phyloP scores from a whole-genome alignment of 2,888 invertebrate genomes.

The Callimorpha dominula region DNA sequence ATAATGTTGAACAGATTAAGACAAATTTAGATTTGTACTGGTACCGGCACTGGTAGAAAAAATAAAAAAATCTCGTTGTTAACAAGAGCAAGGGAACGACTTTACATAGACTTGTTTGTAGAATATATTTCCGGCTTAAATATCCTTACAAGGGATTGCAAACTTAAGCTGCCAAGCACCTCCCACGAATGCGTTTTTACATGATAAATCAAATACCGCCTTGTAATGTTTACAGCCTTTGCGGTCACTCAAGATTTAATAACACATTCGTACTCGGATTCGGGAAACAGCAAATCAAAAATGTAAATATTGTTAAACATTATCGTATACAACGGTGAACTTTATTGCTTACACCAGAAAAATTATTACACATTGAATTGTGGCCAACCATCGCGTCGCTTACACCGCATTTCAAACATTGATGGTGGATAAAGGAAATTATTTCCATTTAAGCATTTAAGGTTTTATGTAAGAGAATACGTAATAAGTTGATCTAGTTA shows the following conservation, averaged over 20 bases:
- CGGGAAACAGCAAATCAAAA: conserved; percentile 19
- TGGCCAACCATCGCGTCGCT: conserved; percentile 17
- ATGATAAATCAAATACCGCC: neutral
- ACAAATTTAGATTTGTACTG: too few relatives aligned
- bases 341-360: conserved; percentile 36
- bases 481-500: conserved; percentile 41
- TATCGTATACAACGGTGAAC: conserved; percentile 21
- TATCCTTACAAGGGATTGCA: neutral
- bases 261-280: conserved; percentile 9
- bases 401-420: neutral
- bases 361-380: conserved; percentile 21
- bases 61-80: too few relatives aligned
- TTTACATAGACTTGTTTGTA: neutral
- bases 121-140: neutral
- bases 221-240: neutral
- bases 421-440: conserved; percentile 37
- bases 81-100: too few relatives aligned
- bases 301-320: conserved; percentile 4
- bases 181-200: neutral
- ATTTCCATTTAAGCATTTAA: conserved; percentile 26
- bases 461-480: conserved; percentile 40
- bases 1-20: too few relatives aligned
- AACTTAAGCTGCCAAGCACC: neutral
- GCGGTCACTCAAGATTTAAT: neutral
- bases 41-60: too few relatives aligned